phyloP scores from a whole-genome alignment of 2,113 vertebrate species.

The Numenius arquata region DNA sequence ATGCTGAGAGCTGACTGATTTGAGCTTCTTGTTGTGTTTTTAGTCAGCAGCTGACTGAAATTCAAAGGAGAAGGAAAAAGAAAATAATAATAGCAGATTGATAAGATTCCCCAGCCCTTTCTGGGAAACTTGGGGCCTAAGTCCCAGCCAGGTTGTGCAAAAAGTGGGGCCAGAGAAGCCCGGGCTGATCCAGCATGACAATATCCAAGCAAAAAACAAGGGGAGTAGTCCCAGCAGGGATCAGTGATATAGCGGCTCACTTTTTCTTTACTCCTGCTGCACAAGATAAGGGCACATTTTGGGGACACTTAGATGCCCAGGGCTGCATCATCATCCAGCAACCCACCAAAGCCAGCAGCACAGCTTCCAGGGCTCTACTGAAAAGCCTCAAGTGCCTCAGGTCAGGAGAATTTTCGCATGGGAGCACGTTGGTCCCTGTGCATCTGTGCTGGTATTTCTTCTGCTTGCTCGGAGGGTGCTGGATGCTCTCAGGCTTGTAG shows the following conservation, averaged over 20 bases:
- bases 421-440: not conserved
- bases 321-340: not conserved
- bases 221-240: not conserved
- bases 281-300: not conserved
- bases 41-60: constrained; percentile 9
- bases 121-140: not conserved
- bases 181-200: not conserved
- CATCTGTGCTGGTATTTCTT: not conserved
- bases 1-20: not conserved
- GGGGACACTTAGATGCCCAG: not conserved
- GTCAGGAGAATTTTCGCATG: not conserved
- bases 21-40: constrained; percentile 27
- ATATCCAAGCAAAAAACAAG: not conserved
- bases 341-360: not conserved
- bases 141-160: not conserved
- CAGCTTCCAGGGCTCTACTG: not conserved
- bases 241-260: not conserved
- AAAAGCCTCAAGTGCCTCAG: not conserved
- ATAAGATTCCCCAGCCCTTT: constrained; percentile 24
- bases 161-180: not conserved
- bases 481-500: not conserved
- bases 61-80: constrained; percentile 38
- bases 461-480: not conserved
- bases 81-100: constrained; percentile 38
- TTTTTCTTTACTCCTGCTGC: not conserved